Percentiles rank a stretch among this genome's conserved stretches.
Conservation (phyloP, 2,113 vertebrate genomes). For the Albula goreensis region DNA sequence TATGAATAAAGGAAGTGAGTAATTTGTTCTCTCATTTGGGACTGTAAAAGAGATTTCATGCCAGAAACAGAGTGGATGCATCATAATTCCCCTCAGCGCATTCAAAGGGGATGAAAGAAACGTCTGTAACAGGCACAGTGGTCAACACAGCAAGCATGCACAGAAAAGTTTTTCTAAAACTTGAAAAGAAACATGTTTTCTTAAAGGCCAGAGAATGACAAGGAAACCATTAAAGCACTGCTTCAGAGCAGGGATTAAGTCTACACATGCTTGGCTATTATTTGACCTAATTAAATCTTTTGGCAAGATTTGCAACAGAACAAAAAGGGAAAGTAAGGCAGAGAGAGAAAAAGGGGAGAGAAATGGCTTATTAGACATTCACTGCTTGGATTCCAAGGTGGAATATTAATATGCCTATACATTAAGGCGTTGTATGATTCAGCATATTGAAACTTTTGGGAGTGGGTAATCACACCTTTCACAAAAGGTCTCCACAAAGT, state of each 20-base stretch:
- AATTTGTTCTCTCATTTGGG: conserved; percentile 47
- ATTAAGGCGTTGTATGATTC: conserved; percentile 9
- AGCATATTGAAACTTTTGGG: background rate
- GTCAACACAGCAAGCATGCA: conserved; percentile 54
- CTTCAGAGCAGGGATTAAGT: conserved; percentile 71
- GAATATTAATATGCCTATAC: conserved; percentile 44
- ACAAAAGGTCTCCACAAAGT: background rate
- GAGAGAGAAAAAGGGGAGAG: conserved; percentile 50
- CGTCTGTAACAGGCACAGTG: conserved; percentile 38
- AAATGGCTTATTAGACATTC: conserved; percentile 61
- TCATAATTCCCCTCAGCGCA: conserved; percentile 58
- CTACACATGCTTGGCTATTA: conserved; percentile 74
- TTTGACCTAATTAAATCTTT: conserved; percentile 74
- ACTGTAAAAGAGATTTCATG: conserved; percentile 35
- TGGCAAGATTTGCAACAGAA: conserved; percentile 71
- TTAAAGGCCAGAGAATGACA: conserved; percentile 70
- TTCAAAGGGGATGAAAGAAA: conserved; percentile 48
- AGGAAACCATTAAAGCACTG: conserved; percentile 73
- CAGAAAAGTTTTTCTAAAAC: conserved; percentile 47
- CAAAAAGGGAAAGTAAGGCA: conserved; percentile 53
- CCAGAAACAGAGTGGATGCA: conserved; percentile 49
- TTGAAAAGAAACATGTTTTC: conserved; percentile 70
- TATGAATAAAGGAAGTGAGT: conserved; percentile 48
- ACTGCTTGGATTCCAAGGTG: conserved; percentile 51
- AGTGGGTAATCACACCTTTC: background rate